Evolutionary conservation across 2,888 invertebrate species (phyloP).

Genomic region (Agrotis segetum): DNA sequence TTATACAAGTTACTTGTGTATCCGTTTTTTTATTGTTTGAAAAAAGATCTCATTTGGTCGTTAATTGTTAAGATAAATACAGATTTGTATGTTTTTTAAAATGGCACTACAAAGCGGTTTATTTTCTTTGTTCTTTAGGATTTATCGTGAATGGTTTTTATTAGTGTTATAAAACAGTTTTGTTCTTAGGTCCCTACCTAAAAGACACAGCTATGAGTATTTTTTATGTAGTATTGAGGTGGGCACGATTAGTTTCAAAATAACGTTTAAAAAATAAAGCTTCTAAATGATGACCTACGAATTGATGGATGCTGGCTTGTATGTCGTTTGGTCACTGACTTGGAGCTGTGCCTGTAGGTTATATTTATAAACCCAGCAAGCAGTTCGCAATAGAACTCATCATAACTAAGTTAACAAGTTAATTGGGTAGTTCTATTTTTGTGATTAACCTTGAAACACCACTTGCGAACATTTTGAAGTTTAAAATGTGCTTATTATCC

Average conservation of each 20-base stretch:
- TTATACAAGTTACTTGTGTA: too few relatives aligned
- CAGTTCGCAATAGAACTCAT: neutral
- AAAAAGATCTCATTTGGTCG: slow-evolving; percentile 5
- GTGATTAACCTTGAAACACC: slow-evolving; percentile 2
- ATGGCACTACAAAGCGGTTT: neutral
- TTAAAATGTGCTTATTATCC: neutral
- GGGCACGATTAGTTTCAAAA: neutral
- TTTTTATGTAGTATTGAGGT: neutral
- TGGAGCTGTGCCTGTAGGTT: neutral
- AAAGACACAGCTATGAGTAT: neutral
- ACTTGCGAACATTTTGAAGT: neutral
- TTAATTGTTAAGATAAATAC: slow-evolving; percentile 8
- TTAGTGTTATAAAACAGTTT: neutral
- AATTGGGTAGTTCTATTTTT: neutral
- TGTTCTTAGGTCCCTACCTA: neutral
- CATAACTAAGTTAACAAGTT: neutral
- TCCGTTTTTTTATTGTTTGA: neutral
- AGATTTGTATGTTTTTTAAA: neutral
- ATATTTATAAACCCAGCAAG: slow-evolving; percentile 21
- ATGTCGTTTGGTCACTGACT: neutral
- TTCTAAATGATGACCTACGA: neutral
- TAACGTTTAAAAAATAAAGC: neutral
- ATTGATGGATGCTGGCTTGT: neutral
- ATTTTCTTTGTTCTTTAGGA: slow-evolving; percentile 21
- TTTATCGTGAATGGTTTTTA: slow-evolving; percentile 7